Evolutionary conservation across 30 jellyfish, hydroid and myxozoan genomes (phyloP), one percentile per base, ranked within the genome.

Genomic region (Aurelia coerulea): DNA sequence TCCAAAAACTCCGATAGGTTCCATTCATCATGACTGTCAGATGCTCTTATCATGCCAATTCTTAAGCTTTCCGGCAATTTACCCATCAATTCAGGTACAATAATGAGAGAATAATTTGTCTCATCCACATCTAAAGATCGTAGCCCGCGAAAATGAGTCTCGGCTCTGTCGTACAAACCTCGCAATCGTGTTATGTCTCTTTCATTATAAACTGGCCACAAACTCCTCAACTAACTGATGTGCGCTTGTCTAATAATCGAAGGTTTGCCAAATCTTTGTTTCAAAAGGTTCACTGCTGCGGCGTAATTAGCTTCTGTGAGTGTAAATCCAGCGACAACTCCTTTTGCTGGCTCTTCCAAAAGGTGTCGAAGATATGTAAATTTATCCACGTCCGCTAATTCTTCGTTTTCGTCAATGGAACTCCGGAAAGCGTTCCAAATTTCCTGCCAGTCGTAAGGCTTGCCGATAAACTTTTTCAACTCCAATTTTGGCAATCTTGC

Each of bases 401-500:
- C 74, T 31, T 42, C 32, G 56, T 23, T 16, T n/a, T 82, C 78
- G 58, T 82, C 85, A 23, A 82, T 62, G 2, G 92, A 78, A 70
- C 92, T 82, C n/a, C 56, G 60, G 56, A 82, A 82, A 39, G 73
- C 12, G 71, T 82, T 79, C 92, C 84, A 51, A 65, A 82, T 67
- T 59, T 82, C 92, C 77, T 68, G 85, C 85, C 92, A 82, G 37
- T 72, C 73, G 59, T 67, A 29, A 12, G 84, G 72, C 58, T 60
- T 70, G 56, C 92, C 92, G 18, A 41, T 11, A 60, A 78, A 78
- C 62, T 78, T 82, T 68, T 46, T 32, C 66, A 82, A 71, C 13
- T 59, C 75, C 42, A 82, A 32, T 31, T 68, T 68, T 12, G 85
- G 85, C 46, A 82, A 53, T 68, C 62, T 68, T 59, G 60, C 85